A percentile compares a stretch with the other conserved stretches of the same genome.
These are phyloP conservation scores for Charanyca ferruginea DNA, from an alignment of 2,888 invertebrate species.

Conservation along the genomic window DNA sequence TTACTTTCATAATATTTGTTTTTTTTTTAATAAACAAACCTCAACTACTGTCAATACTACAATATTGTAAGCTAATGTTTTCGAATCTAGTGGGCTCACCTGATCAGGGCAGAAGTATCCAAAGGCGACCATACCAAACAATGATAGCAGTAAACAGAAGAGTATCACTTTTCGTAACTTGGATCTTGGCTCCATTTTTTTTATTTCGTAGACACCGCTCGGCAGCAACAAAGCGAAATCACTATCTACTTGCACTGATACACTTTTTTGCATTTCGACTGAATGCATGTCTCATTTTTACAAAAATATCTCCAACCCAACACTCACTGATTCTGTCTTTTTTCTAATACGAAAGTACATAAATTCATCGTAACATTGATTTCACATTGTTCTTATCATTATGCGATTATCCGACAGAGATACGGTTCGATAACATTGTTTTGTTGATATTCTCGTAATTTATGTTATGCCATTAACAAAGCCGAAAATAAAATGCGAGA, in stretches of 20 bases:
- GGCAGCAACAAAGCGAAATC: slow-evolving; percentile 95
- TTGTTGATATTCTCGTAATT: slow-evolving; percentile 71
- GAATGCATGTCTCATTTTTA: slow-evolving; percentile 91
- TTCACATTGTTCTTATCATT: slow-evolving; percentile 72
- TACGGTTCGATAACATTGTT: slow-evolving; percentile 79
- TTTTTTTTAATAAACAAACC: slow-evolving; percentile 34
- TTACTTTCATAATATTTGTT: not conserved
- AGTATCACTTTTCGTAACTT: slow-evolving; percentile 95
- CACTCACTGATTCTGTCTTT: slow-evolving; percentile 75
- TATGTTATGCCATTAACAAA: slow-evolving; percentile 74
- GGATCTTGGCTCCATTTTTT: slow-evolving; percentile 96
- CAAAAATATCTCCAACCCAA: slow-evolving; percentile 78
- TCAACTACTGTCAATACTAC: slow-evolving; percentile 33
- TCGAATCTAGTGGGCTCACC: slow-evolving; percentile 84
- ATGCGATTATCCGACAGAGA: slow-evolving; percentile 72
- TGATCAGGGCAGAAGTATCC: slow-evolving; percentile 97
- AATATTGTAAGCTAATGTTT: not conserved
- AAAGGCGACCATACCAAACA: slow-evolving; percentile 96
- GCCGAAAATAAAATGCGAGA: slow-evolving; percentile 76
- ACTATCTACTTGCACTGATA: slow-evolving; percentile 96
- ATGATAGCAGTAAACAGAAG: slow-evolving; percentile 95
- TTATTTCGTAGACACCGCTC: slow-evolving; percentile 95
- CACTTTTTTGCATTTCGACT: slow-evolving; percentile 93
- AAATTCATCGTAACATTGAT: slow-evolving; percentile 68
- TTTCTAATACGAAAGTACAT: slow-evolving; percentile 62